Percentiles rank a stretch among this genome's conserved stretches.
These are phyloP conservation scores for Drosophila lutescens DNA, from an alignment of 2,888 invertebrate genomes.

Conservation along the genomic window DNA sequence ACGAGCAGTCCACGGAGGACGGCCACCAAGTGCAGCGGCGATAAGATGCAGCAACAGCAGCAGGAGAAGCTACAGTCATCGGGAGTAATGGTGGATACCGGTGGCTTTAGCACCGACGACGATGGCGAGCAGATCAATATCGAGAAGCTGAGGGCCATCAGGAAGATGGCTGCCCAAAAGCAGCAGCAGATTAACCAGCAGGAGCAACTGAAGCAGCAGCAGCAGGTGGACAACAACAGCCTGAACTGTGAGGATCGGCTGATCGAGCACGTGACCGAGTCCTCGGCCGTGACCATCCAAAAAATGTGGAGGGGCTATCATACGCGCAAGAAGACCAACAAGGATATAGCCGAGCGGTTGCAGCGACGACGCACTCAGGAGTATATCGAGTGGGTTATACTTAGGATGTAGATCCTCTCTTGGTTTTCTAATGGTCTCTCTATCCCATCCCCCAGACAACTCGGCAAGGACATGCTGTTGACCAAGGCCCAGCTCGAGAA, in stretches of 20 bases:
- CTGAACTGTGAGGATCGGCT: constrained; percentile 57
- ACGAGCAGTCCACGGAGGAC: constrained; percentile 82
- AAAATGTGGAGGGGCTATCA: constrained; percentile 94
- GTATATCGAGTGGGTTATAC: constrained; percentile 90
- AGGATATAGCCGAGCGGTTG: constrained; percentile 87
- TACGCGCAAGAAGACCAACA: constrained; percentile 87
- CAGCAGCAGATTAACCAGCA: constrained; percentile 80
- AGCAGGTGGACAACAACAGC: constrained; percentile 74
- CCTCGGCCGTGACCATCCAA: constrained; percentile 92
- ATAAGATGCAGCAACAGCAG: constrained; percentile 23
- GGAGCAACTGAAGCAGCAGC: constrained; percentile 70
- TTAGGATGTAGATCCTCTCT: background rate
- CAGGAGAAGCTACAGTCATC: constrained; percentile 56
- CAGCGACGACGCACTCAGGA: constrained; percentile 92
- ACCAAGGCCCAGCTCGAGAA: constrained; percentile 93
- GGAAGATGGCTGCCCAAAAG: constrained; percentile 86
- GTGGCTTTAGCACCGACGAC: constrained; percentile 86
- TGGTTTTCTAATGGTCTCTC: background rate
- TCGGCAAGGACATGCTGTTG: constrained; percentile 93
- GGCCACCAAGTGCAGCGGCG: constrained; percentile 20
- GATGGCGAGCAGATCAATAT: constrained; percentile 88
- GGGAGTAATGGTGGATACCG: constrained; percentile 72
- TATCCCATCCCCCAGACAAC: constrained; percentile 86
- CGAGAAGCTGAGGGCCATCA: constrained; percentile 88
- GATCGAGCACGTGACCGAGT: constrained; percentile 81